phyloP scores from a whole-genome alignment of 2,113 vertebrate genomes.

The Gasterosteus aculeatus region DNA sequence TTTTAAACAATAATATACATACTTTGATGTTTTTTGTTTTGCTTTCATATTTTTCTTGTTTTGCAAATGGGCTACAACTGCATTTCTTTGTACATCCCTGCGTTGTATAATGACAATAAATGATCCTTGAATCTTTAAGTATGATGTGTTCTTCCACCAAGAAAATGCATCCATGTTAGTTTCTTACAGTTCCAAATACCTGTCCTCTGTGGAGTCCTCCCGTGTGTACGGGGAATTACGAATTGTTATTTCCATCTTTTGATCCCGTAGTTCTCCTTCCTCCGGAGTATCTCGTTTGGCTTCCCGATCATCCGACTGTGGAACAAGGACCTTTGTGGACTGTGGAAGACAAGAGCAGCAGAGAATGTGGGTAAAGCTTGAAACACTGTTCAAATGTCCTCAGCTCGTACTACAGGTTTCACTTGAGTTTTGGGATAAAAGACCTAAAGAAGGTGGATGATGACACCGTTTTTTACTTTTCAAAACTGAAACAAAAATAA shows the following conservation, averaged over 20 bases:
- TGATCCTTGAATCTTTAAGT: not conserved
- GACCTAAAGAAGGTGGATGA: too few relatives aligned
- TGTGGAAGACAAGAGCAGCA: conserved; percentile 34
- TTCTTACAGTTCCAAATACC: conserved; percentile 73
- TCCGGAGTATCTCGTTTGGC: conserved; percentile 97
- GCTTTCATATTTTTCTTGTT: not conserved
- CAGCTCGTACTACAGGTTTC: not conserved
- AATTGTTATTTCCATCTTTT: conserved; percentile 98
- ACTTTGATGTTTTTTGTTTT: not conserved
- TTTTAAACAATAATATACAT: not conserved
- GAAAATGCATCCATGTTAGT: not conserved
- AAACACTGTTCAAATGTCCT: not conserved
- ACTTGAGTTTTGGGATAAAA: not conserved
- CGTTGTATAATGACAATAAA: not conserved
- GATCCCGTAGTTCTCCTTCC: conserved; percentile 97
- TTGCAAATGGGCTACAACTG: conserved; percentile 7
- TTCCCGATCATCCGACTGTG: conserved; percentile 97
- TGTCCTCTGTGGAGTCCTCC: conserved; percentile 95
- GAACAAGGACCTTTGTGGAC: conserved; percentile 65
- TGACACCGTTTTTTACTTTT: too few relatives aligned
- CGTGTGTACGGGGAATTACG: conserved; percentile 93
- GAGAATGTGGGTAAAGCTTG: not conserved
- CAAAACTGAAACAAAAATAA: too few relatives aligned
- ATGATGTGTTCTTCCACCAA: not conserved
- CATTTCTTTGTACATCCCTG: conserved; percentile 6